A percentile compares a stretch with the other conserved stretches of the same genome.
phyloP scores from a whole-genome alignment of 2,113 vertebrate species.

The Uria aalge region DNA sequence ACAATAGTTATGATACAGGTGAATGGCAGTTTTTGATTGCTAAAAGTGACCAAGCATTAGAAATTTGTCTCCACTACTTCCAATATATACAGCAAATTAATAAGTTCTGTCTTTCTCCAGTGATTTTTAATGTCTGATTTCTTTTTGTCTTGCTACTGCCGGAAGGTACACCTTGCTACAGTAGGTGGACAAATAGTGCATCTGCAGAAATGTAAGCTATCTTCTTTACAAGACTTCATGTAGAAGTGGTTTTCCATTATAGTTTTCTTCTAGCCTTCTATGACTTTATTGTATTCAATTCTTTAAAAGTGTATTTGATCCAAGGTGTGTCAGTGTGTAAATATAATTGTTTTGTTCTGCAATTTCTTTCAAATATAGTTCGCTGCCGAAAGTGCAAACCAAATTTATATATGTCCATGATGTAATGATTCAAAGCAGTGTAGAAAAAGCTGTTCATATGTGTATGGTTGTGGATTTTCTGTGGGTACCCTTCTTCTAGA shows the following conservation, averaged over 20 bases:
- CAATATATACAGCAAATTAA: neutral
- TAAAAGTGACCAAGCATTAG: neutral
- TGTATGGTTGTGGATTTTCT: neutral
- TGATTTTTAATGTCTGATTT: slow-evolving; percentile 28
- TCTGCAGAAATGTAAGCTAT: slow-evolving; percentile 32
- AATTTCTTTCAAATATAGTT: neutral
- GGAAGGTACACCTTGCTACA: slow-evolving; percentile 26
- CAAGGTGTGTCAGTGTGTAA: neutral
- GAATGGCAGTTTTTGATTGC: neutral
- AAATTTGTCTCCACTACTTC: neutral
- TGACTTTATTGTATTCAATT: neutral
- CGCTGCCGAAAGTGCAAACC: neutral
- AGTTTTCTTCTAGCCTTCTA: neutral
- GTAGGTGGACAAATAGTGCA: slow-evolving; percentile 29
- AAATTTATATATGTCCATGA: neutral
- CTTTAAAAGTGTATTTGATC: neutral
- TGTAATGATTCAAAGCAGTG: neutral
- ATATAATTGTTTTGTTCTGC: neutral
- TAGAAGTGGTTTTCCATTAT: neutral
- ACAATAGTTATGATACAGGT: neutral
- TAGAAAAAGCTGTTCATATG: neutral
- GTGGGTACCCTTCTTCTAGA: neutral
- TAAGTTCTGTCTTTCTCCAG: neutral
- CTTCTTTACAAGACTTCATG: neutral
- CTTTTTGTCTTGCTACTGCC: slow-evolving; percentile 15